Percentiles rank a stretch among this genome's conserved stretches.
These are phyloP conservation scores for Rhodeus uyekii DNA, from an alignment of 2,797 vertebrate genomes.

Conservation along the genomic window DNA sequence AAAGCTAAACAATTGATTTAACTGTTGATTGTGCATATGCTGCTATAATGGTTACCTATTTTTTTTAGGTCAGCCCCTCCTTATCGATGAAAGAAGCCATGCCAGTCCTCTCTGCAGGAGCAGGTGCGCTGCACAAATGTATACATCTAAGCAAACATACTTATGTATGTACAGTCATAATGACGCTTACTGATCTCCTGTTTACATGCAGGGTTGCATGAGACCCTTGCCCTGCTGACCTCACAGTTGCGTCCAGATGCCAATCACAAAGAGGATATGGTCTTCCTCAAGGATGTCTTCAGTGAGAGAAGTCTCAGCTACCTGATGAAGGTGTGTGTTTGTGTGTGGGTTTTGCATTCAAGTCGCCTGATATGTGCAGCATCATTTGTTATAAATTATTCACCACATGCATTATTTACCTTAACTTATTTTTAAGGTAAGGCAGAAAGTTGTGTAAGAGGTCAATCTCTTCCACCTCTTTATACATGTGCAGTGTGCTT, in stretches of 20 bases:
- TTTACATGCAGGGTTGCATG: conserved; percentile 84
- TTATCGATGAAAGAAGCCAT: conserved; percentile 84
- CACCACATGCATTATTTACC: neutral
- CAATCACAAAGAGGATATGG: conserved; percentile 95
- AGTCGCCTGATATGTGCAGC: neutral
- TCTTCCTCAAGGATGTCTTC: conserved; percentile 92
- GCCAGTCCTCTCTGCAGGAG: conserved; percentile 91
- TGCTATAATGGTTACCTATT: neutral
- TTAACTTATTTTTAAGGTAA: neutral
- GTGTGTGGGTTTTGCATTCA: neutral
- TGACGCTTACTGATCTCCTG: neutral
- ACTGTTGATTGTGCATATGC: neutral
- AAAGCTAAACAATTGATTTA: too few relatives aligned
- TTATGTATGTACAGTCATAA: conserved; percentile 27
- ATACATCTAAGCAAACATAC: conserved; percentile 1
- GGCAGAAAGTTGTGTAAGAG: neutral
- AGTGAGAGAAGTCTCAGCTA: conserved; percentile 91
- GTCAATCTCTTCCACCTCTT: neutral
- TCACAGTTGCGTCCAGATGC: conserved; percentile 92
- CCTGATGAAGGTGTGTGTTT: conserved; percentile 86
- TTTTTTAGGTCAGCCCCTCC: conserved; percentile 60
- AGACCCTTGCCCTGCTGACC: conserved; percentile 92
- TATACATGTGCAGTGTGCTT: neutral
- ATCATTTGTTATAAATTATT: too few relatives aligned
- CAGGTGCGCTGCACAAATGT: conserved; percentile 74